Evolutionary conservation across 37 sponge, comb jelly and placozoan species (phyloP).

Genomic region (Amphimedon queenslandica): DNA sequence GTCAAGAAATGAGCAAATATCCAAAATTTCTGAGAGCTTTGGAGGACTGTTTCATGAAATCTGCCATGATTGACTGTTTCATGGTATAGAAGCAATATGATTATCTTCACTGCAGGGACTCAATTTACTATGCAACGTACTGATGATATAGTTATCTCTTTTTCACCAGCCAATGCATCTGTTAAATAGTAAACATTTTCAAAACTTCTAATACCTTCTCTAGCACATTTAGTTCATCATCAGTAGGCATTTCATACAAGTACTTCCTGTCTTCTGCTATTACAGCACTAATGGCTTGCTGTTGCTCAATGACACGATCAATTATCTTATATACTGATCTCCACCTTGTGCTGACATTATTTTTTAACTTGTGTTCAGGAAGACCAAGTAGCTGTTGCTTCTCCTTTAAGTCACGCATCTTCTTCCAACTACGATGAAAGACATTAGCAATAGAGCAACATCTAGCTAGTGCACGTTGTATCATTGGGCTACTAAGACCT

Average conservation of each 20-base stretch:
- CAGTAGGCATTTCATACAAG: slow-evolving; percentile 21
- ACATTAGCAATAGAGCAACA: neutral
- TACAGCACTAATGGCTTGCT: slow-evolving; percentile 34
- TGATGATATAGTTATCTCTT: slow-evolving; percentile 32
- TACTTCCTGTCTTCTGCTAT: slow-evolving; percentile 35
- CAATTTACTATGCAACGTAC: slow-evolving; percentile 2
- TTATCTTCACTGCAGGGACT: neutral
- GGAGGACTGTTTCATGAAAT: neutral
- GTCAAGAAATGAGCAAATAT: slow-evolving; percentile 17
- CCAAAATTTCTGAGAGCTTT: neutral
- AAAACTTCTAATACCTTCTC: slow-evolving; percentile 20
- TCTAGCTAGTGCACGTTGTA: slow-evolving; percentile 5
- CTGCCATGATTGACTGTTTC: neutral
- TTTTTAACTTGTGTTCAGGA: slow-evolving; percentile 28
- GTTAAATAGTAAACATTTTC: slow-evolving; percentile 28
- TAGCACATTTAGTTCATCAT: slow-evolving; percentile 27
- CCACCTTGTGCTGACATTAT: slow-evolving; percentile 20
- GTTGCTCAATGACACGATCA: slow-evolving; percentile 29
- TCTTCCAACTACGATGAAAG: slow-evolving; percentile 12
- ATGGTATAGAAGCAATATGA: neutral
- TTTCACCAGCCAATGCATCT: slow-evolving; percentile 41
- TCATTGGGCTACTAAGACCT: neutral
- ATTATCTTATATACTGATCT: slow-evolving; percentile 39
- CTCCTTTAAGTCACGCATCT: slow-evolving; percentile 9
- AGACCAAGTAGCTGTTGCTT: slow-evolving; percentile 35